phyloP scores from a whole-genome alignment of 2,113 vertebrate species.

The Ciconia stormi region DNA sequence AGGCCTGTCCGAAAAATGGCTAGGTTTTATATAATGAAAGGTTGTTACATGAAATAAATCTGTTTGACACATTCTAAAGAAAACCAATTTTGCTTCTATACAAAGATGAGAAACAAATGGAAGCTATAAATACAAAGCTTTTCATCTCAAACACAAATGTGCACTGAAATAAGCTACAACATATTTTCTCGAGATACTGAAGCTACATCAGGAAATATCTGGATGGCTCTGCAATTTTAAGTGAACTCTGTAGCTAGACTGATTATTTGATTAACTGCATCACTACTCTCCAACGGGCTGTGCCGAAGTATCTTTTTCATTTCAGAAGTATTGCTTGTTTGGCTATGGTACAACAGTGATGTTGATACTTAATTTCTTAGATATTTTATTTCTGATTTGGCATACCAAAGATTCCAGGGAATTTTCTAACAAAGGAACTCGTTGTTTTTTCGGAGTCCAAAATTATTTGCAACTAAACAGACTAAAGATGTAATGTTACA shows the following conservation, averaged over 20 bases:
- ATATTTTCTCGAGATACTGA: background rate
- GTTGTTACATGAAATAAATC: background rate
- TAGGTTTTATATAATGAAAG: background rate
- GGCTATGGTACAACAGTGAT: background rate
- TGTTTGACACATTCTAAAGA: background rate
- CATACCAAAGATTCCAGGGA: background rate
- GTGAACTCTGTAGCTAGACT: background rate
- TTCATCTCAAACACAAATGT: background rate
- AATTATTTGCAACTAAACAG: background rate
- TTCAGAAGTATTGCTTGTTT: background rate
- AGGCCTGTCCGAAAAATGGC: background rate
- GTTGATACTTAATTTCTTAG: background rate
- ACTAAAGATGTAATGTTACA: background rate
- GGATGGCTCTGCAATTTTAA: background rate
- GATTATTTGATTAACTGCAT: constrained; percentile 38
- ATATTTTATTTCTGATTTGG: background rate
- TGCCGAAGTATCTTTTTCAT: background rate
- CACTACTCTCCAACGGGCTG: background rate
- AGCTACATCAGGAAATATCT: background rate
- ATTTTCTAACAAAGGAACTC: background rate
- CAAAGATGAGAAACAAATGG: background rate
- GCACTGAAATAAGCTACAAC: background rate
- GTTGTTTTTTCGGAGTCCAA: background rate
- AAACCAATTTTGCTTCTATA: background rate
- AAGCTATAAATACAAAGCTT: constrained; percentile 3